Base-by-base conservation (phyloP, 2,888 invertebrate genomes). In the Mythimna albipuncta region DNA sequence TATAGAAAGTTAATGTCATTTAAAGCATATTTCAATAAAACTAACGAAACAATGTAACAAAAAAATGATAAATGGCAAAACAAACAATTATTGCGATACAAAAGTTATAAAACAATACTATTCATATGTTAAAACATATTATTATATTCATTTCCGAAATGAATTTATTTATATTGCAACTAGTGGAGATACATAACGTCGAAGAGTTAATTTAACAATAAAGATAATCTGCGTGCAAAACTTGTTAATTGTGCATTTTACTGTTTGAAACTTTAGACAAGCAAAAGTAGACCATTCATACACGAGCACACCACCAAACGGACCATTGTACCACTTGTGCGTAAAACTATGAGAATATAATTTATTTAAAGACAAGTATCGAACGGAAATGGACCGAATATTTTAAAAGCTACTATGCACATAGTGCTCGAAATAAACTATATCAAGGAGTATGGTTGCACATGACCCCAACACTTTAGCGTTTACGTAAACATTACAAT, bases 1-100 rank as follows among this genome's bases (percentile, higher is more conserved):
- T 91, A 87, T 88, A 93, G 65, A 94, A 91, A 89, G 89, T 93
- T 91, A 93, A 90, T 91, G 91, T 93, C 90, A 91, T 91, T 94
- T 95, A 95, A 95, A 96, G 94, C 94, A 94, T 94, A 90, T 90
- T 85, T 89, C 88, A 88, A 90, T 92, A 93, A 94, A 93, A 92
- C 92, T 93, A 94, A 93, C 85, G 91, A 93, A 93, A 94, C 92
- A 94, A 85, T 85, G 79, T 90, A 94, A 94, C 93, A 93, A 93
- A 94, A 93, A 91, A 89, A 89, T 89, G 90, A 85, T 89, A 91
- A 89, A 94, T 93, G 93, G 92, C 94, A 91, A 91, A 91, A 89
- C 87, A 91, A 91, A 89, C 87, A 89, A 87, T 85, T 82, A 85
- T 86, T 88, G 88, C 89, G 84, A 88, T 87, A 87, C 83, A 86